Conservation (phyloP, 1,140 invertebrate species). For the Zelostemma sp. region DNA sequence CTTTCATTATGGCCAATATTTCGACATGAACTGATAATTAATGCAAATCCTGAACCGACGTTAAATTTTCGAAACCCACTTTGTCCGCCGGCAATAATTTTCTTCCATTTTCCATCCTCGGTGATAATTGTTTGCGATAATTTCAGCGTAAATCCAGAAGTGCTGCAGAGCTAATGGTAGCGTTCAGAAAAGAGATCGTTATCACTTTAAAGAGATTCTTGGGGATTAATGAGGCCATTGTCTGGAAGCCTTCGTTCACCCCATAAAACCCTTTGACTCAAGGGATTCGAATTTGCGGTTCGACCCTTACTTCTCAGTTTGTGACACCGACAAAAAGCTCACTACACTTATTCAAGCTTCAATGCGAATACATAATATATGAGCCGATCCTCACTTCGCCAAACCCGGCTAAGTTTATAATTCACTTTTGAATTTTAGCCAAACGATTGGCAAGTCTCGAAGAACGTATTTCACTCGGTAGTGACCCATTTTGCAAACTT, state of each 20-base stretch:
- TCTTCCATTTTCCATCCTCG: slow-evolving; percentile 30
- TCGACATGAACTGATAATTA: slow-evolving; percentile 49
- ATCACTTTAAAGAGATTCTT: slow-evolving; percentile 59
- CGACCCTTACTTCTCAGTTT: slow-evolving; percentile 43
- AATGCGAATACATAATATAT: slow-evolving; percentile 48
- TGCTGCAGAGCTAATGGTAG: slow-evolving; percentile 33
- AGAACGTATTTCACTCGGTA: slow-evolving; percentile 30
- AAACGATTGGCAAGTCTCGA: slow-evolving; percentile 33
- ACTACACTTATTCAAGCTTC: slow-evolving; percentile 45
- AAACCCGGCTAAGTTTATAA: slow-evolving; percentile 47
- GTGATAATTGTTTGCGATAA: neutral
- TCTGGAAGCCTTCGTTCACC: slow-evolving; percentile 59
- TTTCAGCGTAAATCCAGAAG: slow-evolving; percentile 30
- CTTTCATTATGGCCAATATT: slow-evolving; percentile 52
- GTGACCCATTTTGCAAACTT: slow-evolving; percentile 13
- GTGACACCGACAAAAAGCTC: slow-evolving; percentile 46
- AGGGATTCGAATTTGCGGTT: slow-evolving; percentile 47
- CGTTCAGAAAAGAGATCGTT: slow-evolving; percentile 53
- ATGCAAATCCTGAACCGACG: slow-evolving; percentile 46
- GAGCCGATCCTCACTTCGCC: slow-evolving; percentile 41
- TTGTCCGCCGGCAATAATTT: too few species aligned
- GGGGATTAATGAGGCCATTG: slow-evolving; percentile 63
- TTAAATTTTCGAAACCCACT: slow-evolving; percentile 12
- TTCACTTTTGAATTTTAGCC: slow-evolving; percentile 47
- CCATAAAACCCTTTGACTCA: slow-evolving; percentile 63